Evolutionary conservation across 2,888 invertebrate species (phyloP), one percentile per base, ranked within the genome.

Genomic region (Boloria euphrosyne): DNA sequence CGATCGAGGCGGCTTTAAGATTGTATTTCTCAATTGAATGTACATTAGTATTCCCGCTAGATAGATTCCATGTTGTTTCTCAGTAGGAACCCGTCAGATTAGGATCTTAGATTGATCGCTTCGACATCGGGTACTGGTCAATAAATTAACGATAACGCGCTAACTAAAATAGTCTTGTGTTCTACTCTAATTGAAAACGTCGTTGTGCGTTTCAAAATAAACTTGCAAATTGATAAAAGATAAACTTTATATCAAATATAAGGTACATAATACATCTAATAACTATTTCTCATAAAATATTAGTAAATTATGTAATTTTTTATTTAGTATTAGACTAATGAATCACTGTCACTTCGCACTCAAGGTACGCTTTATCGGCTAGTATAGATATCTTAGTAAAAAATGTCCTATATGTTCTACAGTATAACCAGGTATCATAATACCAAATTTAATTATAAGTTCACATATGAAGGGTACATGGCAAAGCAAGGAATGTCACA

Each of bases 61-160:
- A 60, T 61, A 44, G 14, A 49, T 60, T 61, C 50, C 49, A 14
- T 22, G 43, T 49, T 47, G 50, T 60, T 54, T 65, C 60, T 50
- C 60, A 61, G 60, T 54, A 46, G 53, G 54, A 57, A 65, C 49
- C 51, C 57, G 65, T 61, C 65, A 65, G 65, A 65, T 65, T 49
- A 54, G 22, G 17, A 60, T 60, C 65, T 54, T 16, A 64, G 58
- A 64, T 58, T 57, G 44, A 64, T 50, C 27, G 58, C 18, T 27
- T 17, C 50, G 27, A 65, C 58, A 64, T 43, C 14, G 54, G 43
- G 51, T 64, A 60, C 49, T 16, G 18, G 44, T n/a, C 27, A 65
- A 60, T 55, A 61, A 55, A 65, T 65, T 65, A 54, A 65, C 22
- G 52, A 62, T 62, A 46, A 51, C 57, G 51, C 57, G 18, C 43